Evolutionary conservation across 2,888 invertebrate genomes (phyloP), one percentile per base, ranked within the genome.

Genomic region (Diarsia brunnea): DNA sequence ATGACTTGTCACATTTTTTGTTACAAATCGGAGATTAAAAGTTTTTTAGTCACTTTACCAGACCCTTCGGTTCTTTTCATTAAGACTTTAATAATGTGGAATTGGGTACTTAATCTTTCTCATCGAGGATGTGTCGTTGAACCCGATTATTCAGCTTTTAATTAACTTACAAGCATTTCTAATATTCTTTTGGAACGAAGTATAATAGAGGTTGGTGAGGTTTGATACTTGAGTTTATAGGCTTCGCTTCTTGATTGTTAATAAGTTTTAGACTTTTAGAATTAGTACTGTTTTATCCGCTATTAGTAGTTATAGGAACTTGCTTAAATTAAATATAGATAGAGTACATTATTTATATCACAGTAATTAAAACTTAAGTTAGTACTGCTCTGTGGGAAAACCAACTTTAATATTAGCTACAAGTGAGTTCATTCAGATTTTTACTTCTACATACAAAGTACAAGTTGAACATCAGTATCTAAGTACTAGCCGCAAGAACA

Each of bases 1-100:
- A 96, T 96, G 96, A 96, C 95, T 96, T 96, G 96, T 95, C 96
- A 96, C 95, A 95, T 96, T 96, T 96, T 95, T 96, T 96, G 95
- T 91, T 92, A 95, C 95, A 95, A 96, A 95, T 96, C 95, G 93
- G 91, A 94, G 95, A 95, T 95, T 95, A 95, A 94, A 95, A 95
- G 95, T 95, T 95, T 95, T 92, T 94, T 92, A 94, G 94, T 93
- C 92, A 92, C 89, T 92, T 92, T 91, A 90, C 91, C 90, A 91
- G 88, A 89, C 86, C 86, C 84, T 88, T 88, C 85, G 81, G 89
- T 88, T 89, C 88, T 90, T 91, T 91, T 91, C 92, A 93, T 94
- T 91, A 92, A 89, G 90, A 90, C 86, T 90, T 91, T 89, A 90
- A 91, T 92, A 91, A 92, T 90, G 90, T 90, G 73, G 84, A 84